Evolutionary conservation across 2,113 vertebrate genomes (phyloP).

Genomic region (Vulpes ferrilata): DNA sequence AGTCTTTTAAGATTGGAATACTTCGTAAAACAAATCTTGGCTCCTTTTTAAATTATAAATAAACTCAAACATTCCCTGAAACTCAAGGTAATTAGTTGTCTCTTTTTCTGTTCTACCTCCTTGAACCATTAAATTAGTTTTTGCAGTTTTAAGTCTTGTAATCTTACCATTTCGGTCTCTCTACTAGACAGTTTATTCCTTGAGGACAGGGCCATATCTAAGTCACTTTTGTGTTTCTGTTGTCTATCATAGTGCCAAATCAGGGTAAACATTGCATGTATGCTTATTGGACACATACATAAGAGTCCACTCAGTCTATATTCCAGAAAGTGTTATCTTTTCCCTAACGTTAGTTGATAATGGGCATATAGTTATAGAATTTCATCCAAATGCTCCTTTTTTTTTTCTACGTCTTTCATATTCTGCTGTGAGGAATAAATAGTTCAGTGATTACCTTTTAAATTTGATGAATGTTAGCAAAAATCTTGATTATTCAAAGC

Average conservation of each 20-base stretch:
- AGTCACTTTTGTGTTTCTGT: background rate
- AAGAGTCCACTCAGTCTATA: background rate
- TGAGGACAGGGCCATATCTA: accelerated
- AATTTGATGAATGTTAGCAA: conserved; percentile 72
- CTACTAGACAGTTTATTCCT: background rate
- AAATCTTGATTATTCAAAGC: conserved; percentile 78
- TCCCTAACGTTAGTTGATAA: background rate
- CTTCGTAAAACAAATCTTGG: background rate
- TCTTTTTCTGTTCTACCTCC: background rate
- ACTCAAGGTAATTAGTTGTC: background rate
- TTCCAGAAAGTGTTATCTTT: background rate
- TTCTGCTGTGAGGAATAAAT: conserved; percentile 63
- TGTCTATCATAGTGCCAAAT: background rate
- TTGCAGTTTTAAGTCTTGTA: background rate
- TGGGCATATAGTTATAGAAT: background rate
- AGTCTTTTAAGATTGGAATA: background rate
- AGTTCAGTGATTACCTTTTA: conserved; percentile 67
- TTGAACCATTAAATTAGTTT: background rate
- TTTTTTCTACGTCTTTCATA: conserved; percentile 4
- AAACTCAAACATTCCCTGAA: background rate
- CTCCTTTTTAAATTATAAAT: background rate
- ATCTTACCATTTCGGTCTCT: background rate
- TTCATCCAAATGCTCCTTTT: background rate
- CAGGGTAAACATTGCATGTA: background rate
- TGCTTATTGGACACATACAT: no score